phyloP scores from a whole-genome alignment of 2,113 vertebrate species.

The Pycnonotus jocosus region DNA sequence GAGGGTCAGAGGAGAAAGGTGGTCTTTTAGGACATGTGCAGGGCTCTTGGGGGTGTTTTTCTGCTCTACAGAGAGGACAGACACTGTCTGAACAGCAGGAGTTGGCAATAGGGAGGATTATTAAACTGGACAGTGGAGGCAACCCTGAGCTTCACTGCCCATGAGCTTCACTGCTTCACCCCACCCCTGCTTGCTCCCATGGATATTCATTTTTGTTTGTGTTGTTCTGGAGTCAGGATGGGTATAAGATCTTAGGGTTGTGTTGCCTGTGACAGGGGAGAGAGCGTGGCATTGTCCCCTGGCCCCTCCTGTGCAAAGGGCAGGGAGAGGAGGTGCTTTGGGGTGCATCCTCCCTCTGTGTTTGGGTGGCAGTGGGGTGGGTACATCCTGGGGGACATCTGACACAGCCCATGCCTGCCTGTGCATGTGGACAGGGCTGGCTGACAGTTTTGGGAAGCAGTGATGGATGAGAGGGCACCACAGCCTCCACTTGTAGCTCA shows the following conservation, averaged over 20 bases:
- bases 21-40: neutral
- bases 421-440: accelerated
- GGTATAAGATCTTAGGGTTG: neutral
- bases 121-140: neutral
- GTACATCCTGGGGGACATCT: neutral
- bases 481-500: neutral
- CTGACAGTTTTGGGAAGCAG: neutral
- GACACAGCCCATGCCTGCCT: accelerated
- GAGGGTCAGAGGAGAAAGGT: neutral
- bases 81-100: neutral
- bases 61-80: neutral
- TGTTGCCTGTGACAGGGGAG: neutral
- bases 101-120: neutral
- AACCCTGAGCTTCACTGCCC: neutral
- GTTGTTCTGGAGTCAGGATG: neutral
- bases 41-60: neutral
- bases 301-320: neutral
- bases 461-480: accelerated
- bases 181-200: neutral
- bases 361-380: accelerated
- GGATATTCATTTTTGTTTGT: neutral
- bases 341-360: accelerated
- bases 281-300: neutral
- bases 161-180: neutral
- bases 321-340: neutral